Evolutionary conservation across 2,797 vertebrate species (phyloP).

Genomic region (Hydrocynus forskahlii): DNA sequence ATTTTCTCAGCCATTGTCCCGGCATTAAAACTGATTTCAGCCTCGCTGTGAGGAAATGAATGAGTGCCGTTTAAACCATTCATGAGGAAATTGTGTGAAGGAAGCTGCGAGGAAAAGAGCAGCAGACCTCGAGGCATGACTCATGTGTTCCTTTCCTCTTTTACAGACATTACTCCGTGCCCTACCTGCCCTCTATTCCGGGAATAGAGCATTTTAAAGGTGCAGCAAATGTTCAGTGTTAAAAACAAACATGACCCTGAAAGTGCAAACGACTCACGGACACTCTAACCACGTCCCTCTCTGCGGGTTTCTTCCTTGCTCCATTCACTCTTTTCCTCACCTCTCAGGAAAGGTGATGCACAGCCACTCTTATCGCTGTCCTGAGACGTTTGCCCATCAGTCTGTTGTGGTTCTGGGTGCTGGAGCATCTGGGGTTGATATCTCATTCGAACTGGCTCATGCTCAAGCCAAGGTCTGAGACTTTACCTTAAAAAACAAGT

Average conservation of each 20-base stretch:
- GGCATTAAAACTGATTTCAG: constrained; percentile 24
- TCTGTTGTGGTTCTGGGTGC: constrained; percentile 79
- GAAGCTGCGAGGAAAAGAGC: constrained; percentile 47
- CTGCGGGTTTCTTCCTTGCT: constrained; percentile 37
- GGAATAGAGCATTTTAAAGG: constrained; percentile 81
- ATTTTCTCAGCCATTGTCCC: constrained; percentile 36
- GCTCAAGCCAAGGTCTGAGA: constrained; percentile 64
- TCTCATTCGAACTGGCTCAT: constrained; percentile 75
- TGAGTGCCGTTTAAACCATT: constrained; percentile 49
- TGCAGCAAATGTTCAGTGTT: constrained; percentile 57
- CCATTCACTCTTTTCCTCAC: constrained; percentile 4
- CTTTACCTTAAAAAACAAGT: background rate
- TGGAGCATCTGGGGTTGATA: constrained; percentile 80
- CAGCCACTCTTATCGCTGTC: constrained; percentile 76
- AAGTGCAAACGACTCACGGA: constrained; percentile 41
- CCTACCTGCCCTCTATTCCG: constrained; percentile 75
- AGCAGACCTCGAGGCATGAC: constrained; percentile 49
- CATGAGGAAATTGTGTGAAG: constrained; percentile 46
- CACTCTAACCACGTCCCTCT: constrained; percentile 43
- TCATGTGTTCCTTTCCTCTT: constrained; percentile 51
- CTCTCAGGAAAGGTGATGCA: constrained; percentile 74
- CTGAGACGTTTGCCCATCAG: constrained; percentile 74
- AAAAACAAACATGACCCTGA: constrained; percentile 53
- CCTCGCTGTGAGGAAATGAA: constrained; percentile 33
- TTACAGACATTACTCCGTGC: constrained; percentile 79